Evolutionary conservation across 2,888 invertebrate species (phyloP), one percentile per base, ranked within the genome.

Genomic region (Esperia sulphurella): DNA sequence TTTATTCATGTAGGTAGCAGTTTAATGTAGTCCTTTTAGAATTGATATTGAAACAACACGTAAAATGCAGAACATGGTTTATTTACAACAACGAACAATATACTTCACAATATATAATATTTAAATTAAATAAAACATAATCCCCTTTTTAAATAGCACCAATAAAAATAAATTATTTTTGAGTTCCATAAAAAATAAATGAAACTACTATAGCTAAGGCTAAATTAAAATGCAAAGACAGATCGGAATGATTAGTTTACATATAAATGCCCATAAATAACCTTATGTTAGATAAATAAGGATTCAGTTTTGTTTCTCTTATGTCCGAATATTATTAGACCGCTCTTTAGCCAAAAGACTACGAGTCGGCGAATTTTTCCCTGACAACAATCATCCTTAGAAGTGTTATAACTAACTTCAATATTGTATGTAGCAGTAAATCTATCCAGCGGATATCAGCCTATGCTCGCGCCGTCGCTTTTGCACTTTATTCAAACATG

Each of bases 81-180:
- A 39, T 39, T 39, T 13, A 31, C 31, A 39, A 31, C 13, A 10
- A n/a, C n/a, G n/a, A 3, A 35, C 35, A 35, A 35, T 35, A 35
- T 35, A 35, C n/a, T n/a, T 35, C 35, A 1, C 35, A 35, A 35
- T 10, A 35, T 35, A 35, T n/a, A 31, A 35, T 35, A 3, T 21
- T 35, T 6, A 33, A 37, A 13, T 28, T 31, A 46, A 49, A 46
- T 43, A 50, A 31, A 47, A 28, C 14, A 43, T 14, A 39, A n/a
- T 14, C 9, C 8, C 14, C 1, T n/a, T 39, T 39, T 39, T 3
- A 7, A 39, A 39, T 39, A 39, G 42, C 42, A 43, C 42, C 42
- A 43, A 43, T 43, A 43, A 43, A 14, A n/a, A 29, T 29, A 31
- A 43, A 31, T 9, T 14, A 30, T 29, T 7, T 40, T 1, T 14